Evolutionary conservation across 92 coral and sea anemone genomes (phyloP), one percentile per base, ranked within the genome.

Genomic region (Muricea muricata): DNA sequence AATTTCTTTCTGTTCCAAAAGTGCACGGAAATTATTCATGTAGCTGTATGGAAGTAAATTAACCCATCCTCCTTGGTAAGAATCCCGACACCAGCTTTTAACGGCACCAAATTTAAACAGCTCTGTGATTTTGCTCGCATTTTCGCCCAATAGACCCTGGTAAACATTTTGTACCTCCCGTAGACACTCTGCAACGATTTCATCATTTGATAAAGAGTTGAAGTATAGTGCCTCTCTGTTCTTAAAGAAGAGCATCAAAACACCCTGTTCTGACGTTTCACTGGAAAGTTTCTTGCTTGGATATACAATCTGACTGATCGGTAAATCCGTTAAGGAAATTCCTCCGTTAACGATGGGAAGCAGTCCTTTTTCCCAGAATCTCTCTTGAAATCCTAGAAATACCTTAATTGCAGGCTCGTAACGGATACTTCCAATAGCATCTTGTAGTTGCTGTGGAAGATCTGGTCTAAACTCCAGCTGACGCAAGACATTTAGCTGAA

Each of bases 301-400:
- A 72, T 87, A 88, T 52, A 74, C 87, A 79, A 88, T 78, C 84
- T 83, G 85, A 29, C 91, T 82, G 63, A 88, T 88, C 13, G 91
- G 91, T 52, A 88, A 82, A 69, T 88, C 83, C 34, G 91, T 88
- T 75, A 75, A 74, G 13, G 91, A 82, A 32, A 88, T 74, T 24
- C 91, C 91, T 45, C 91, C 91, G 54, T 88, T 71, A 18, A 17
- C 29, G 25, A 76, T 25, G 25, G 81, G 81, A 33, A 73, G 65
- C 40, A 24, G 34, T 2, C 57, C 75, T 3, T 67, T 61, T 79
- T 87, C 87, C 91, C 91, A 87, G 83, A 87, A 82, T 46, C 86
- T 7, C 18, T 67, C 76, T 33, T 42, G 81, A 63, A 81, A 76
- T 13, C 82, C 84, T 18, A 85, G 81, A 37, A 85, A 76, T 5